Base-by-base conservation (phyloP, 2,113 vertebrate species). In the Pelusios castaneus region DNA sequence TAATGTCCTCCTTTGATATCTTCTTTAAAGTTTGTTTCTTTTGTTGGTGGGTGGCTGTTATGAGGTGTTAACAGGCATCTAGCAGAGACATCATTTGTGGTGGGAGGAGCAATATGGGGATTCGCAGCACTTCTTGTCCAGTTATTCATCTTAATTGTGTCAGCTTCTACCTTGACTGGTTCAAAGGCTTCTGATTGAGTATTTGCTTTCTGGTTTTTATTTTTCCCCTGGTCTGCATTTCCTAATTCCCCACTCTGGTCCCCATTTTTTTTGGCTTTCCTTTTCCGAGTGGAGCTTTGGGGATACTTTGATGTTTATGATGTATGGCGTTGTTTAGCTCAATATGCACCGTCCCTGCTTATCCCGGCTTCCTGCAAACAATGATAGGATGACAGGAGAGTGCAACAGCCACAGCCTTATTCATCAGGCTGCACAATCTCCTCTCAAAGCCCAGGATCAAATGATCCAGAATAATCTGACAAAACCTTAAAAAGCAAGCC, bases 11-110 rank as follows among this genome's bases (percentile, higher is more conserved):
- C 90, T 91, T 91, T 91, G 80, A 91, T 91, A 83, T 87, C 85
- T 70, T 79, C 90, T 91, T 91, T 79, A 87, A 91, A 88, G 73
- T 78, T 79, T 83, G 45, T 55, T 88, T 70, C 80, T 86, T 91
- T 91, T 83, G 85, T 83, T 31, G 58, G 85, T 87, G 85, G 90
- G 80, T 91, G 90, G 90, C 90, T 87, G 49, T 91, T 91, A 91
- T 27, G 90, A 91, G 90, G 90, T 91, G 90, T 83, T 84, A 82
- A 87, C 63, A 77, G 60, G 87, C 81, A 75, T 25, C 76, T 6
- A 88, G 47, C 84, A 90, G 89, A 85, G 52, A 70, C 67, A 38
- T 29, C 52, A 8, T 34, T 51, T 38, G 82, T 80, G 52, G 58
- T 55, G 82, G 82, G 63, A 58, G 52, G 63, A 60, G 38, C 52